Percentiles rank a stretch among this genome's conserved stretches.
Conservation (phyloP, 37 sponge, comb jelly and placozoan species). For the Agelas oroides region DNA sequence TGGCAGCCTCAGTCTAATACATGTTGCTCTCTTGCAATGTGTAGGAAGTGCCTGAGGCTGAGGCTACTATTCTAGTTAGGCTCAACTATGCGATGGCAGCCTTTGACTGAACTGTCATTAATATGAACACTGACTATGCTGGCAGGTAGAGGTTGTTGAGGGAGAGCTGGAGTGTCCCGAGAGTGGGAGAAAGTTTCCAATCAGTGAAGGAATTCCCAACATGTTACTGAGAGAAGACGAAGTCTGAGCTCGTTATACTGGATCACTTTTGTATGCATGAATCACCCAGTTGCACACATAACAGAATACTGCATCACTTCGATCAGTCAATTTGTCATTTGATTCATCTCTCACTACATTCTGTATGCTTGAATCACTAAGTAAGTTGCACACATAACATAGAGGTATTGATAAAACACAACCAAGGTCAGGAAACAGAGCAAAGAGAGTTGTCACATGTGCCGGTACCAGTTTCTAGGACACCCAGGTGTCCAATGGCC, state of each 20-base stretch:
- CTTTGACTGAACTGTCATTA: no score
- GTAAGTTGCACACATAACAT: not conserved
- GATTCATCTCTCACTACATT: no score
- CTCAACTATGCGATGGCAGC: no score
- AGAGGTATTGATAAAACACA: no score
- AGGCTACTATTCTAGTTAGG: no score
- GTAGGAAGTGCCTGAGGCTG: no score
- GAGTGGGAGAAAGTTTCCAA: constrained; percentile 90
- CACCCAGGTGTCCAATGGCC: constrained; percentile 55
- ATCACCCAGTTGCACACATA: not conserved
- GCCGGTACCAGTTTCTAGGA: not conserved
- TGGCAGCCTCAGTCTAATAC: no score
- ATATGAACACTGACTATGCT: no score
- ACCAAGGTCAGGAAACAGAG: no score
- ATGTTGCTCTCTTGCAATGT: no score
- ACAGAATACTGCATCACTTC: not conserved
- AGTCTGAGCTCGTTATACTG: constrained; percentile 35
- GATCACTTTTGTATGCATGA: not conserved
- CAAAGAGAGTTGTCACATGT: no score
- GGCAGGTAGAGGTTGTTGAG: constrained; percentile 92
- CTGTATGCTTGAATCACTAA: no score
- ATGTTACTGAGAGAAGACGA: constrained; percentile 96
- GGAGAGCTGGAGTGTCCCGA: constrained; percentile 97
- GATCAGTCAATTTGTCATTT: not conserved
- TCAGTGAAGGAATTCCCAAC: constrained; percentile 96